Percentiles rank a stretch among this genome's conserved stretches.
phyloP scores from a whole-genome alignment of 2,888 invertebrate species.

The Scelioninae gen. 1 region DNA sequence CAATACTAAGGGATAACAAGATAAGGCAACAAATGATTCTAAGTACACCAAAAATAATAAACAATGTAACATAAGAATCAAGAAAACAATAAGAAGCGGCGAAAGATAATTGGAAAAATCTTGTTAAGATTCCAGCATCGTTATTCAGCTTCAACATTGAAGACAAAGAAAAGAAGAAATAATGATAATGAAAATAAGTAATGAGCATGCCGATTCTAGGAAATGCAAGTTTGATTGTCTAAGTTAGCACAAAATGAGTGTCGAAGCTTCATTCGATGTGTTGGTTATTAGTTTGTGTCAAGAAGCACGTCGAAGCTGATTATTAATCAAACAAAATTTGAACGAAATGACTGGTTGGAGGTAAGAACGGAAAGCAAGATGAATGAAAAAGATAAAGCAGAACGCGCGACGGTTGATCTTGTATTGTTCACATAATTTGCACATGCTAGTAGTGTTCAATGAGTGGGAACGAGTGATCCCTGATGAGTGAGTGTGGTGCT shows the following conservation, averaged over 20 bases:
- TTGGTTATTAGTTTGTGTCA: conserved; percentile 9
- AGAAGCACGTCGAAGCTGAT: conserved; percentile 33
- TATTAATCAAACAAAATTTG: conserved; percentile 7
- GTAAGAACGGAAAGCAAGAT: conserved; percentile 57
- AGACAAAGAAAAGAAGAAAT: no score
- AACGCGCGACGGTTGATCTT: conserved; percentile 66
- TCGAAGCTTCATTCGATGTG: conserved; percentile 45
- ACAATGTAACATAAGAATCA: neutral
- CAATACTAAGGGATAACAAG: conserved; percentile 8
- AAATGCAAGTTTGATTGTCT: conserved; percentile 27
- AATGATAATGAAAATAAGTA: no score
- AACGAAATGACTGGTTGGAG: neutral
- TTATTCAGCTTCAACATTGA: no score
- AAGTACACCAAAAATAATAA: conserved; percentile 14
- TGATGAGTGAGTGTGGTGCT: no score
- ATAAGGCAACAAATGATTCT: conserved; percentile 25
- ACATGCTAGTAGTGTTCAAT: conserved; percentile 76
- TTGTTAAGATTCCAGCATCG: no score
- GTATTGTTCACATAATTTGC: conserved; percentile 69
- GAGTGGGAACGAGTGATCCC: conserved; percentile 79
- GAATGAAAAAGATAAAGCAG: conserved; percentile 70
- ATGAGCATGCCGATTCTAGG: no score
- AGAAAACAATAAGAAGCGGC: neutral
- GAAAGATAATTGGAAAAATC: neutral
- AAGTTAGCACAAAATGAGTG: conserved; percentile 41